Base-by-base conservation (phyloP, 2,888 invertebrate species). In the Mimumesa dahlbomi region DNA sequence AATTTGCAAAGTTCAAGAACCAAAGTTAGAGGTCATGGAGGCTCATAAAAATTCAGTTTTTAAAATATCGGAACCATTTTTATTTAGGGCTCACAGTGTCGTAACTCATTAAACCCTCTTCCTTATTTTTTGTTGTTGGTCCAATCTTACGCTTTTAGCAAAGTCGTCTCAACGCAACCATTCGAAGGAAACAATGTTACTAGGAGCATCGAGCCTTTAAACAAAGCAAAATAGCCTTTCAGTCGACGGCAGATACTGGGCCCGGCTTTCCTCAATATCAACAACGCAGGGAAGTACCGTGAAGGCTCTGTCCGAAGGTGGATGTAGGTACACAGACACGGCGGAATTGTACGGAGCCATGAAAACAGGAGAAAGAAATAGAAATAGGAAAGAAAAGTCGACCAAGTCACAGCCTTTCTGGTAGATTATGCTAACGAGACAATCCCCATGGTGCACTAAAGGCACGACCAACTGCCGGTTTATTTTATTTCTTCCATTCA, bases 401-500 rank as follows among this genome's bases (percentile, higher is more conserved):
- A 66, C 49, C 62, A 77, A 78, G 71, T 79, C 71, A 68, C 79
- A 81, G 77, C 78, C 77, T 79, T 79, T 84, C 74, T 79, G 78
- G 70, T 74, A 81, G 84, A 86, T 86, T 86, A 85, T 87, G 86
- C 84, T 86, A 87, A 87, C 84, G 81, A 85, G 82, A 80, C 81
- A 79, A 85, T 81, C 81, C 80, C 73, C 63, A 59, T 59, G 73
- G 69, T 77, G 63, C 72, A 56, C 65, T 68, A 43, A 59, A 50
- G 67, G 62, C 72, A 63, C 71, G 79, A 72, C 67, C 74, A 70
- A 71, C 64, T 61, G 54, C 49, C 54, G 50, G 45, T 59, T 77
- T 63, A 68, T 59, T 70, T 66, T 75, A 64, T 74, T 70, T 70
- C 61, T 66, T 61, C 36, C 52, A 50, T 63, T 66, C 66, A 53